phyloP scores from a whole-genome alignment of 2,797 vertebrate genomes.

The Oreochromis mossambicus region DNA sequence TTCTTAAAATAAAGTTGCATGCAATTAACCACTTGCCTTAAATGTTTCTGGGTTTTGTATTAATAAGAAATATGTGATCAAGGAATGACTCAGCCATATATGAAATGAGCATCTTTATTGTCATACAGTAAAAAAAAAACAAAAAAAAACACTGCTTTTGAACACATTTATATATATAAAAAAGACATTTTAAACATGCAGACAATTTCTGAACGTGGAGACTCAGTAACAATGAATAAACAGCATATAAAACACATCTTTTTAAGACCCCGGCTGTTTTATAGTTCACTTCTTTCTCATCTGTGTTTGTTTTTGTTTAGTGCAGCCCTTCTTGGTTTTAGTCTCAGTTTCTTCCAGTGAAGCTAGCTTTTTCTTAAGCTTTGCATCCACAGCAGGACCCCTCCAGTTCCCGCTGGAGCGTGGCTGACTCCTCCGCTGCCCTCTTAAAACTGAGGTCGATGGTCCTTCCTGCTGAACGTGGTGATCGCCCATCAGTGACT shows the following conservation, averaged over 20 bases:
- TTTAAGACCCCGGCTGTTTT: neutral
- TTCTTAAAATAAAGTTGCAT: constrained; percentile 1
- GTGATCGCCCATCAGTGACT: constrained; percentile 62
- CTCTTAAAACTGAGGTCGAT: constrained; percentile 16
- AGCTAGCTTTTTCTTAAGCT: constrained; percentile 76
- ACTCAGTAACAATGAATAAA: constrained; percentile 3
- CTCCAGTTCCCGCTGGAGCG: constrained; percentile 52
- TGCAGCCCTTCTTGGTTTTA: constrained; percentile 51
- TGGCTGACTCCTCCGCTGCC: constrained; percentile 38
- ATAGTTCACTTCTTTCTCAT: constrained; percentile 38
- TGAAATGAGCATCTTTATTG: constrained; percentile 31
- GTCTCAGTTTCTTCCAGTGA: constrained; percentile 62
- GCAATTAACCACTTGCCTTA: neutral
- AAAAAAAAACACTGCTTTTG: neutral
- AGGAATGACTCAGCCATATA: neutral
- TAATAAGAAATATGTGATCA: neutral
- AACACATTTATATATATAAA: constrained; percentile 14
- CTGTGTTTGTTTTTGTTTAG: constrained; percentile 32
- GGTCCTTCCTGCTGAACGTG: constrained; percentile 45
- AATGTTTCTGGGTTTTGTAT: neutral
- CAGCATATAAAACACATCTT: neutral
- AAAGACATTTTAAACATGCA: neutral
- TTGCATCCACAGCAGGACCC: constrained; percentile 53
- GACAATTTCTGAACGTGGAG: constrained; percentile 8
- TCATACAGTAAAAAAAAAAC: constrained; percentile 16